A percentile compares a stretch with the other conserved stretches of the same genome.
Evolutionary conservation across 92 coral and sea anemone genomes (phyloP).

Genomic region (Epizoanthus fatuus): DNA sequence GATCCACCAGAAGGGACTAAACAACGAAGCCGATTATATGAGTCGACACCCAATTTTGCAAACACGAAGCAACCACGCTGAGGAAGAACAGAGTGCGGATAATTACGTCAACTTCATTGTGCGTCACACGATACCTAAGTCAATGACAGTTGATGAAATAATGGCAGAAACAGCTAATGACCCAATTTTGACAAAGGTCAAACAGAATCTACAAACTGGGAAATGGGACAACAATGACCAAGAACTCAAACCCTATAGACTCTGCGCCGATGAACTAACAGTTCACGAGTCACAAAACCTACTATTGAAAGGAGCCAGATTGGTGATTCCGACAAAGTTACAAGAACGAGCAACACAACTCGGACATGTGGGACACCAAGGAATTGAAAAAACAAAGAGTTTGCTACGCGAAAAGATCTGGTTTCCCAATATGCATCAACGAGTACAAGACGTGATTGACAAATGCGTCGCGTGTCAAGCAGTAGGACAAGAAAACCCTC

Average conservation of each 20-base stretch:
- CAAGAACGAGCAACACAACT: conserved; percentile 39
- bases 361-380: conserved; percentile 36
- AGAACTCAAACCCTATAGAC: conserved; percentile 35
- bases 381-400: conserved; percentile 39
- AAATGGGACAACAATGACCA: conserved; percentile 43
- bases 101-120: conserved; percentile 2
- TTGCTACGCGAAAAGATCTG: conserved; percentile 39
- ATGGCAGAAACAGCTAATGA: conserved; percentile 34
- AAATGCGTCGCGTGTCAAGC: conserved; percentile 37
- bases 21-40: conserved; percentile 33
- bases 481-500: conserved; percentile 10
- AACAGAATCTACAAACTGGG: conserved; percentile 22
- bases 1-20: conserved; percentile 30
- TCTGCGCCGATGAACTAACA: conserved; percentile 35
- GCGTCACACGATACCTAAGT: conserved; percentile 31
- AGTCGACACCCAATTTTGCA: conserved; percentile 27
- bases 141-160: conserved; percentile 45
- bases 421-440: conserved; percentile 42
- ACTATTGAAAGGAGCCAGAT: conserved; percentile 19
- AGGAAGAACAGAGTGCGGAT: not conserved
- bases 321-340: conserved; percentile 37
- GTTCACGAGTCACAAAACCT: conserved; percentile 3
- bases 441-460: conserved; percentile 16
- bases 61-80: too few species aligned
- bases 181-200: conserved; percentile 16